Evolutionary conservation across 53 echinoderm and acorn worm species (phyloP).

Genomic region (Pentamera pediparva): DNA sequence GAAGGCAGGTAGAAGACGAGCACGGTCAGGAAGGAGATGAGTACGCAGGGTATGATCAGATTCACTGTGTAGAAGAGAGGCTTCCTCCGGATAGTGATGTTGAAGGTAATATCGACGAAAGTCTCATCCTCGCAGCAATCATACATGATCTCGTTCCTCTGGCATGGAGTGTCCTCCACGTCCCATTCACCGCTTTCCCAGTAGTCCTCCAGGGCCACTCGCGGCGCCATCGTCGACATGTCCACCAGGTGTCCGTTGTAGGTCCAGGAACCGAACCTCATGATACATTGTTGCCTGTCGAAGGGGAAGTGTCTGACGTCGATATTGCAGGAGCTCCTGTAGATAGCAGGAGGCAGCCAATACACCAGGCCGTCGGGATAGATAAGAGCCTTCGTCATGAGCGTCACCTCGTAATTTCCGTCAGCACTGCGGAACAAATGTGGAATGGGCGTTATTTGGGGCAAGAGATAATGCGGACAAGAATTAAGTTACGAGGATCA

Average conservation of each 20-base stretch:
- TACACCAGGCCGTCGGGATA: constrained; percentile 63
- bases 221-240: constrained; percentile 37
- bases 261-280: constrained; percentile 99
- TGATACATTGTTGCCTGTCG: constrained; percentile 82
- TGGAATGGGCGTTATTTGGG: too few species aligned
- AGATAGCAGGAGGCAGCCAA: constrained; percentile 98
- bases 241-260: constrained; percentile 88
- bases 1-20: constrained; percentile 91
- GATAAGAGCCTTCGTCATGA: constrained; percentile 95
- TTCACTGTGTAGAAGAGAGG: constrained; percentile 96
- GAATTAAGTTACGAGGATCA: too few species aligned
- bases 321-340: constrained; percentile 95
- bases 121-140: constrained; percentile 88
- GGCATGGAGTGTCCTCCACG: constrained; percentile 54
- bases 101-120: constrained; percentile 88
- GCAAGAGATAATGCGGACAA: too few species aligned
- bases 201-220: constrained; percentile 84
- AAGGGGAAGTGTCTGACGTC: constrained; percentile 92
- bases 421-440: constrained; percentile 65
- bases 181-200: constrained; percentile 96
- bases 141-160: constrained; percentile 47
- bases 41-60: constrained; percentile 92
- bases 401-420: constrained; percentile 92
- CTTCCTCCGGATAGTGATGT: constrained; percentile 72
- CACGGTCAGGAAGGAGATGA: constrained; percentile 87